Conservation (phyloP, 1,140 invertebrate genomes). For the Aphelinus atriplicis region DNA sequence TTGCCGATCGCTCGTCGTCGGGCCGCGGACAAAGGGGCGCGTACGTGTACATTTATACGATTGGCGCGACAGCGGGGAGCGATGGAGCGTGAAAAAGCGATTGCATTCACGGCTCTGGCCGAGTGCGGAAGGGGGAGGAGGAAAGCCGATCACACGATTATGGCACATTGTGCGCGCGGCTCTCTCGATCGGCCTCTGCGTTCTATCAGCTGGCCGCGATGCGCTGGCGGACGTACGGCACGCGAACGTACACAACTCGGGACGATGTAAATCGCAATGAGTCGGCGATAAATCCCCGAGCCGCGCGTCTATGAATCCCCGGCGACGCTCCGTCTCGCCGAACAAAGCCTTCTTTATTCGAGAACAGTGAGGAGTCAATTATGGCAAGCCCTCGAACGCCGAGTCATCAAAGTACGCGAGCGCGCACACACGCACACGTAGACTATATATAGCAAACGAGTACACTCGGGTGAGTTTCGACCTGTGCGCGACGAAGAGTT, state of each 20-base stretch:
- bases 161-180: conserved; percentile 1
- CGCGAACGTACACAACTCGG: neutral
- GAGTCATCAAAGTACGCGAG: neutral
- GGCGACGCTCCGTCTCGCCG: too few species aligned
- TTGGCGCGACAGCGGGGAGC: too few species aligned
- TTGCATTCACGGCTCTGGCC: too few species aligned
- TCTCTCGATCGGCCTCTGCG: neutral
- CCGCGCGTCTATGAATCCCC: neutral
- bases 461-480: too few species aligned
- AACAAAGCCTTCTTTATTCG: conserved; percentile 3
- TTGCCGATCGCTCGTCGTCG: too few species aligned
- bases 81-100: too few species aligned
- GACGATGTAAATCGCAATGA: conserved; percentile 24
- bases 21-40: too few species aligned
- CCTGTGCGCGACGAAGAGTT: neutral
- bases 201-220: too few species aligned
- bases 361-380: conserved; percentile 21
- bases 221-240: too few species aligned
- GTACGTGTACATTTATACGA: too few species aligned
- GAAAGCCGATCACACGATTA: conserved; percentile 6
- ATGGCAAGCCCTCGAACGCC: neutral
- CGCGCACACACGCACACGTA: neutral
- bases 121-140: too few species aligned
- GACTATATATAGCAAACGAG: too few species aligned
- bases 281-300: neutral